These are phyloP conservation scores for Argynnis bischoffii DNA, from an alignment of 2,888 invertebrate genomes.

Conservation along the genomic window DNA sequence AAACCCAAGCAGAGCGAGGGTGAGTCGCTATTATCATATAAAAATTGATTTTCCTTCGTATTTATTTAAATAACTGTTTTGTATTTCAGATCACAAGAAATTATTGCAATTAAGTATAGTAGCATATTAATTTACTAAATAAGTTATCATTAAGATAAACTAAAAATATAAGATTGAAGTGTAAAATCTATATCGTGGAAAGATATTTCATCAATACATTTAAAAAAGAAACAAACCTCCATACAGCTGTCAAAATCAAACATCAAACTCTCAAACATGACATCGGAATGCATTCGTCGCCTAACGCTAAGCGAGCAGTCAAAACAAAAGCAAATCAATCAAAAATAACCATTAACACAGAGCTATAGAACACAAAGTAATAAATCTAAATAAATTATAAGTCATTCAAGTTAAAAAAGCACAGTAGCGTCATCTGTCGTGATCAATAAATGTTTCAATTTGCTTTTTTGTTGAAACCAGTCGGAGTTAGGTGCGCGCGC, in stretches of 20 bases:
- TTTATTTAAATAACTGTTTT: too few species aligned
- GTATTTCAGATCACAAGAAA: too few species aligned
- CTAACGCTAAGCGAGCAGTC: constrained; percentile 19
- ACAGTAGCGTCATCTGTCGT: constrained; percentile 58
- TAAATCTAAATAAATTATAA: not conserved
- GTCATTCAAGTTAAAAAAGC: constrained; percentile 21
- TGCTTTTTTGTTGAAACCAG: constrained; percentile 41
- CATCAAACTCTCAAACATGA: constrained; percentile 48
- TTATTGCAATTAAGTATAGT: too few species aligned
- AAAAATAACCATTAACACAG: not conserved
- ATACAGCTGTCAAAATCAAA: constrained; percentile 41
- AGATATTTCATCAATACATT: too few species aligned
- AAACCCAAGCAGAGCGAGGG: too few species aligned
- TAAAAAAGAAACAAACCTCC: not conserved
- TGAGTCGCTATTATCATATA: too few species aligned
- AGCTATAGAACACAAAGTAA: constrained; percentile 15
- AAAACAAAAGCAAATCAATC: not conserved
- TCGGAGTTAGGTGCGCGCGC: constrained; percentile 41
- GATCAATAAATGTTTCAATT: constrained; percentile 57
- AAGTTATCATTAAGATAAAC: too few species aligned
- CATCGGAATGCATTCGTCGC: constrained; percentile 40
- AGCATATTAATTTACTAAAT: too few species aligned
- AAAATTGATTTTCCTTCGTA: too few species aligned
- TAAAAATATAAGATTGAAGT: too few species aligned
- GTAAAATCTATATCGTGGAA: too few species aligned